Conservation (phyloP, 2,113 vertebrate species). For the Lamprotornis superbus region DNA sequence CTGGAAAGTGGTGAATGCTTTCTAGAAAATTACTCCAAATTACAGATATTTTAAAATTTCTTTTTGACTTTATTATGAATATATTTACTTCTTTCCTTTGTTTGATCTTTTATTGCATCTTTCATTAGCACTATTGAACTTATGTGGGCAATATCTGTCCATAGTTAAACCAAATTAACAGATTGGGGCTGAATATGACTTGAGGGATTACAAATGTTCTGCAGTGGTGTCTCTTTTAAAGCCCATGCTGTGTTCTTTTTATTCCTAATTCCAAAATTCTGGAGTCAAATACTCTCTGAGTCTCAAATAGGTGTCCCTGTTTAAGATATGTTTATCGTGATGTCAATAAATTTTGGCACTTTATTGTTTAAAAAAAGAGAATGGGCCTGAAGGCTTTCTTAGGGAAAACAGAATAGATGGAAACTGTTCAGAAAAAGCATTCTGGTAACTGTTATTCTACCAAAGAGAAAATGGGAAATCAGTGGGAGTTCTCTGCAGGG, state of each 20-base stretch:
- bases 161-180: not conserved
- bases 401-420: not conserved
- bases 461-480: conserved; percentile 2
- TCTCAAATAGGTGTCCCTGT: not conserved
- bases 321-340: not conserved
- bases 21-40: not conserved
- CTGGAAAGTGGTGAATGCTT: not conserved
- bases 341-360: not conserved
- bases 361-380: not conserved
- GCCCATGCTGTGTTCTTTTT: not conserved
- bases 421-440: conserved; percentile 4
- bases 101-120: not conserved
- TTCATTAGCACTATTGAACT: not conserved
- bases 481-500: not conserved
- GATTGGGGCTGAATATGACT: not conserved
- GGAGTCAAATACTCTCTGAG: not conserved
- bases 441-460: not conserved
- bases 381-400: not conserved
- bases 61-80: not conserved
- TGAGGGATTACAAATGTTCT: not conserved
- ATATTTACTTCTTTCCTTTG: not conserved
- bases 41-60: not conserved
- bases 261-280: conserved; percentile 1
- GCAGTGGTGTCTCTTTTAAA: not conserved
- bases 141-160: not conserved